phyloP scores from a whole-genome alignment of 2,797 vertebrate genomes.

The Xyrichtys novacula region DNA sequence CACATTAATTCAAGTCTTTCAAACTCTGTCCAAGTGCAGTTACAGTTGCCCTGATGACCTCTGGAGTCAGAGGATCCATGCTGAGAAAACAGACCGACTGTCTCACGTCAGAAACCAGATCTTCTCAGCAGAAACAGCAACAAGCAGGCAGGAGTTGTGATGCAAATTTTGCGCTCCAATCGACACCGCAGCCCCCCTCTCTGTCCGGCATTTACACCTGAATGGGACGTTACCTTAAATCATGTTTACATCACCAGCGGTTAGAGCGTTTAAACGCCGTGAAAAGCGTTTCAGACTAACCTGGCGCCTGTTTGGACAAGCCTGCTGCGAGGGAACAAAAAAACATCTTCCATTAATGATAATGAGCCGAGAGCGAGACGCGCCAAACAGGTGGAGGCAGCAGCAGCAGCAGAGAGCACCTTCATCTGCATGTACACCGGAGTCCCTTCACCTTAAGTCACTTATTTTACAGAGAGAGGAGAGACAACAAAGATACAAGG shows the following conservation, averaged over 20 bases:
- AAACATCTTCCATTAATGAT: conserved; percentile 61
- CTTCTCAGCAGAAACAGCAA: conserved; percentile 45
- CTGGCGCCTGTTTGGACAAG: conserved; percentile 87
- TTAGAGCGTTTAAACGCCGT: conserved; percentile 47
- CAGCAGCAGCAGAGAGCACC: not conserved
- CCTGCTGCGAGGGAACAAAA: conserved; percentile 78
- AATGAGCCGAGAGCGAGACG: conserved; percentile 62
- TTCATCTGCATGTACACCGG: not conserved
- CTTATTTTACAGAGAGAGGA: no score
- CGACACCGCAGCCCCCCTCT: conserved; percentile 42
- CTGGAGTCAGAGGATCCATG: conserved; percentile 24
- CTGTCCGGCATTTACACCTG: conserved; percentile 73
- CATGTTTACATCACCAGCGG: conserved; percentile 71
- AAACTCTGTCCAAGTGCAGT: not conserved
- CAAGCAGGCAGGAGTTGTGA: conserved; percentile 63
- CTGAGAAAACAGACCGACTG: conserved; percentile 22
- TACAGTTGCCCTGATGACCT: conserved; percentile 26
- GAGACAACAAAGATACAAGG: not conserved
- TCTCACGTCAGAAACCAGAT: conserved; percentile 50
- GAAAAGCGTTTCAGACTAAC: conserved; percentile 65
- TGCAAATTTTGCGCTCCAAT: conserved; percentile 69
- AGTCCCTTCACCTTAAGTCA: no score
- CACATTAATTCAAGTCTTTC: not conserved
- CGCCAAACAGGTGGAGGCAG: conserved; percentile 53
- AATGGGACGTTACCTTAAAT: conserved; percentile 71